Percentiles rank a stretch among this genome's conserved stretches.
These are phyloP conservation scores for Dinoponera quadriceps DNA, from an alignment of 1,140 invertebrate species.

Conservation along the genomic window DNA sequence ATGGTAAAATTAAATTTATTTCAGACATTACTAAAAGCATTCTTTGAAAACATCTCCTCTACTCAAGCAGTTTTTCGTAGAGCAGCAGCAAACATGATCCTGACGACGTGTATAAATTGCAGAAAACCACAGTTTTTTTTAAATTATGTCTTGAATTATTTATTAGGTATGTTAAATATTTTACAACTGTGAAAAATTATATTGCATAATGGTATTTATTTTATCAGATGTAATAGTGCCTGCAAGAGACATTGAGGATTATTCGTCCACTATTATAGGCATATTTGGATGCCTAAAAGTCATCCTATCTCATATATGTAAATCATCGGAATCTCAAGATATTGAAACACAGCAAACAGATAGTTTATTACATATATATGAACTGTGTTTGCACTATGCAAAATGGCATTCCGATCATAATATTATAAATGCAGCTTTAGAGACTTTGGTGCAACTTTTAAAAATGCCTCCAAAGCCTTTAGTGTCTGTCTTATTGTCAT, in stretches of 20 bases:
- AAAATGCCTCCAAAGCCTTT: conserved; percentile 88
- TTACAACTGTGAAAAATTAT: background rate
- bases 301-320: conserved; percentile 87
- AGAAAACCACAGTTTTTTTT: conserved; percentile 88
- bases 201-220: conserved; percentile 76
- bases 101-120: conserved; percentile 88
- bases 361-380: conserved; percentile 90
- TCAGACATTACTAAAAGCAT: conserved; percentile 88
- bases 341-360: conserved; percentile 78
- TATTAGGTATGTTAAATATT: conserved; percentile 80
- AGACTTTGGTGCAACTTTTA: conserved; percentile 92
- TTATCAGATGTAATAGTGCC: conserved; percentile 86
- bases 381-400: conserved; percentile 91
- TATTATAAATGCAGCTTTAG: conserved; percentile 93
- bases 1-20: conserved; percentile 35
- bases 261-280: conserved; percentile 87
- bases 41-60: conserved; percentile 89
- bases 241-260: conserved; percentile 85
- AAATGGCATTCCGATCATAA: conserved; percentile 91
- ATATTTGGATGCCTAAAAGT: conserved; percentile 88
- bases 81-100: conserved; percentile 88
- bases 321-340: conserved; percentile 62
- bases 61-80: conserved; percentile 87
- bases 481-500: conserved; percentile 86
- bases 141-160: conserved; percentile 86